Evolutionary conservation across 2,888 invertebrate genomes (phyloP).

Genomic region (Subacronicta megacephala): DNA sequence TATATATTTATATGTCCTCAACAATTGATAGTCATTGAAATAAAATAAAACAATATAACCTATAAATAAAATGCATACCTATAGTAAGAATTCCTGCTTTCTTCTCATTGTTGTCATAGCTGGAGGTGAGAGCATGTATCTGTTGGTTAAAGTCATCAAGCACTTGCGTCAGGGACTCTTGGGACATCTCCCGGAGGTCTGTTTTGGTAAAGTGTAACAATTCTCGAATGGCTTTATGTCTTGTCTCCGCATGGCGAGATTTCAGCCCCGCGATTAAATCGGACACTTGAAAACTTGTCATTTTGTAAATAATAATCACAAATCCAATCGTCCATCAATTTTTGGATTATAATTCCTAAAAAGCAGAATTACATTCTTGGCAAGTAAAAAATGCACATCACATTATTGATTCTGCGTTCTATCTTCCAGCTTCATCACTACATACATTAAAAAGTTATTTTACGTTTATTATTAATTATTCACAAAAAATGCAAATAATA

Average conservation of each 20-base stretch:
- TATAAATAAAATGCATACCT: constrained; percentile 83
- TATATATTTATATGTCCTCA: background rate
- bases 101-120: constrained; percentile 97
- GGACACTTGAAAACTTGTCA: constrained; percentile 88
- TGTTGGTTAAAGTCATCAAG: constrained; percentile 98
- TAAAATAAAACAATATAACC: constrained; percentile 47
- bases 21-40: background rate
- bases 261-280: constrained; percentile 96
- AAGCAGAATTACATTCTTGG: constrained; percentile 55
- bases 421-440: constrained; percentile 5
- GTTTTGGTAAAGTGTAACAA: constrained; percentile 96
- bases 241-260: constrained; percentile 95
- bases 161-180: constrained; percentile 95
- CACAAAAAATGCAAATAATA: constrained; percentile 27
- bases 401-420: constrained; percentile 23
- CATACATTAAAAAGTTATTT: constrained; percentile 14
- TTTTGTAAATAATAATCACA: constrained; percentile 48
- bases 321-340: constrained; percentile 21
- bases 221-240: constrained; percentile 96
- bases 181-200: constrained; percentile 95
- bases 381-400: constrained; percentile 31
- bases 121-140: constrained; percentile 98
- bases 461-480: constrained; percentile 11
- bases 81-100: constrained; percentile 98
- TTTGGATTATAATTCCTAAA: constrained; percentile 19